Evolutionary conservation across 2,797 vertebrate species (phyloP), one percentile per base, ranked within the genome.

Genomic region (Siniperca scherzeri): DNA sequence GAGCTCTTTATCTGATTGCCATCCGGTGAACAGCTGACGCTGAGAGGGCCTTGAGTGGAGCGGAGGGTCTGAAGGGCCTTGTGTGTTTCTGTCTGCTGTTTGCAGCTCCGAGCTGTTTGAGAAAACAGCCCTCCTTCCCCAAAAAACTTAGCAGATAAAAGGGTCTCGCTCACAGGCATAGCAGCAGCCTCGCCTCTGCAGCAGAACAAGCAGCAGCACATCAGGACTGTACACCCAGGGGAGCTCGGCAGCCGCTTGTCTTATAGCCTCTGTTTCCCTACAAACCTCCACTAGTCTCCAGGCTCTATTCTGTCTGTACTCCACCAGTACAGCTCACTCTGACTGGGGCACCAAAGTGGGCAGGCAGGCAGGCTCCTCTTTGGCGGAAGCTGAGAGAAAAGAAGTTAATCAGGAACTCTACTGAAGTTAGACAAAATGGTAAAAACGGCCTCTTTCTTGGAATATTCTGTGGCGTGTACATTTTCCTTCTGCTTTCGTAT

Each of bases 1-100:
- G 52, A 92, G 94, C 93, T 94, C 94, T 97, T 96, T 96, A 96
- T 97, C 95, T 95, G 95, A 96, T 96, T 95, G 95, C 96, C 96
- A 95, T 96, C 94, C 93, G 87, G 95, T 88, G 95, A 96, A 96
- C 96, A 97, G 95, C 96, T 97, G 96, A 96, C 93, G 68, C 87
- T 92, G 94, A 97, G 95, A 96, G 95, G 93, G 91, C 89, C 92
- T 95, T 78, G 95, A 96, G 94, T 95, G 94, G 86, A 90, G 92
- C 82, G 72, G 86, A 70, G 84, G 89, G 94, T 94, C 94, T 96
- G 93, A 97, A 96, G 96, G 95, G 92, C 93, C 92, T 95, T 95
- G 95, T 95, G 95, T 95, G 92, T 91, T 96, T 93, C 95, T 95
- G 94, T 95, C 95, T 91, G 91, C 92, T 96, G 95, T 95, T 94